Base-by-base conservation (phyloP, 2,113 vertebrate species). In the Microcebus tavaratra region DNA sequence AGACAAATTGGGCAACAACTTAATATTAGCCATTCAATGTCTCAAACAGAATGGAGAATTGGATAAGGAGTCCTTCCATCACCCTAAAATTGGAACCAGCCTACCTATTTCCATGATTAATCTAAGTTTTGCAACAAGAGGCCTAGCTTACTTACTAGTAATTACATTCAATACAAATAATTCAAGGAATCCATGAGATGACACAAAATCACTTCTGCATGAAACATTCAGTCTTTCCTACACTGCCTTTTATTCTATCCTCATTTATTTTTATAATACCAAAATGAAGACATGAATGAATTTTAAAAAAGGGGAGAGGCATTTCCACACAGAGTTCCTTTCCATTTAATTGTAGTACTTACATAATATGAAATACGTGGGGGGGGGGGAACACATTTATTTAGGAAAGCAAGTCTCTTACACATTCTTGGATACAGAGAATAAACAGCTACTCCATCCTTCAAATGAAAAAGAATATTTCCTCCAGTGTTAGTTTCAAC, bases 401-500 rank as follows among this genome's bases (percentile, higher is more conserved):
- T 92, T 88, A 73, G 79, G 78, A 91, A 82, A 95, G 13, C 55
- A 84, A 90, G 15, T 27, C 36, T 85, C 65, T 86, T 65, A 34
- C 0, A 27, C 61, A 79, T 90, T 80, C 72, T 80, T 82, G 5
- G 0, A 81, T 45, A 55, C 4, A 73, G 4, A 18, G 31, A 1
- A 21, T 5, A 67, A 31, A 25, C 15, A 95, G n/a, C 45, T 82
- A 57, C 48, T 76, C 88, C 39, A 36, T 21, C 36, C 50, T 85
- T 73, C 36, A 92, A 45, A 79, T 67, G 59, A 79, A 63, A 93
- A 91, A 85, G 42, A 91, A 42, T 14, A 53, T 21, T 83, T 87
- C 61, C 80, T 18, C 20, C 55, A 31, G 1, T 27, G 8, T 82
- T 68, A 34, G 12, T 53, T 42, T 23, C n/a, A 65, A 45, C 31